Conservation (phyloP, 1,140 invertebrate species). For the Cotesia typhae region DNA sequence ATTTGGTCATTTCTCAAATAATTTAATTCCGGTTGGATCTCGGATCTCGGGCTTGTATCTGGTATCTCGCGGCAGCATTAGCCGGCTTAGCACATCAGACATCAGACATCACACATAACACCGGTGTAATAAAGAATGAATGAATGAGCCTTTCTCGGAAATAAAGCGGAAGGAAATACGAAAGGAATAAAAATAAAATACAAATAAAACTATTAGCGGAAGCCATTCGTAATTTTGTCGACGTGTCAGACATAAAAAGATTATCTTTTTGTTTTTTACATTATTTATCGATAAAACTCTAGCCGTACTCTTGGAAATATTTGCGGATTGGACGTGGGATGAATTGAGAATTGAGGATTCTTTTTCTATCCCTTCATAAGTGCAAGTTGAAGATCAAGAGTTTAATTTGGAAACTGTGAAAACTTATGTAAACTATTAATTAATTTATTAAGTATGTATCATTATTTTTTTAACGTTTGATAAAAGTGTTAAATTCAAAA, state of each 20-base stretch:
- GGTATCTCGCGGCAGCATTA: neutral
- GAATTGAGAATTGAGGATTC: too few relatives aligned
- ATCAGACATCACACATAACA: neutral
- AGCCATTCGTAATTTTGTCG: conserved; percentile 21
- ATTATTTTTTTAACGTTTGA: too few relatives aligned
- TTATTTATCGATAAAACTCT: too few relatives aligned
- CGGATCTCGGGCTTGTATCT: neutral
- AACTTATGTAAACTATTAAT: too few relatives aligned
- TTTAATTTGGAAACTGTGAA: too few relatives aligned
- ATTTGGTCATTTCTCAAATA: neutral
- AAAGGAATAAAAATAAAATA: neutral
- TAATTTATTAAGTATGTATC: too few relatives aligned
- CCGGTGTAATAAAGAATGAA: neutral
- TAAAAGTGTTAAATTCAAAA: too few relatives aligned
- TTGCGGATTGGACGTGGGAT: too few relatives aligned
- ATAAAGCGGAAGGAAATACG: neutral
- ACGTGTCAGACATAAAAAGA: conserved; percentile 12
- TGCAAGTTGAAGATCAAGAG: too few relatives aligned
- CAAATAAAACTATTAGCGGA: neutral
- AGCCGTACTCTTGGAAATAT: too few relatives aligned
- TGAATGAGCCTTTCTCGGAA: neutral
- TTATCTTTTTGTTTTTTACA: neutral
- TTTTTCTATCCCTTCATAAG: too few relatives aligned
- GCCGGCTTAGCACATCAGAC: neutral
- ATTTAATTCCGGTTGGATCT: neutral